Conservation (phyloP, 2,888 invertebrate species). For the Cabera pusaria region DNA sequence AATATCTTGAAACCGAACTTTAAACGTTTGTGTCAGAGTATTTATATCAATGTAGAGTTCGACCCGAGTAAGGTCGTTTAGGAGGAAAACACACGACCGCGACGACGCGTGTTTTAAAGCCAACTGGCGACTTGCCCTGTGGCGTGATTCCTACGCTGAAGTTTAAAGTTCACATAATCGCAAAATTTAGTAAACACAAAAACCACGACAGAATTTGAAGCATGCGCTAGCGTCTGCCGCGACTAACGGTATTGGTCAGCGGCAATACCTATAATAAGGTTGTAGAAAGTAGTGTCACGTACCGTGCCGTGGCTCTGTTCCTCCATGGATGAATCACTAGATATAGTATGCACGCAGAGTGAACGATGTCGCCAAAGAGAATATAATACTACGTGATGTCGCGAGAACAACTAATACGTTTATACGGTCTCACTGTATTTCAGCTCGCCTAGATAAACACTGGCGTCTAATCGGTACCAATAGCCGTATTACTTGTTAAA, state of each 20-base stretch:
- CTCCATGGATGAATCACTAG: constrained; percentile 38
- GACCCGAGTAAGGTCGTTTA: constrained; percentile 56
- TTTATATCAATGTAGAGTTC: constrained; percentile 27
- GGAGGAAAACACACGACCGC: constrained; percentile 54
- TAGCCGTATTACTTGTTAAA: constrained; percentile 38
- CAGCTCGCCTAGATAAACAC: constrained; percentile 60
- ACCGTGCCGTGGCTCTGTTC: constrained; percentile 47
- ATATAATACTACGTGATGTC: no score
- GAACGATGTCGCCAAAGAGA: no score
- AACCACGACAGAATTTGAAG: constrained; percentile 32
- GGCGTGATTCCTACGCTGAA: constrained; percentile 51
- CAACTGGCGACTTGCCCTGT: constrained; percentile 80
- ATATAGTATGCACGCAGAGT: constrained; percentile 48
- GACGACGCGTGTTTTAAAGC: constrained; percentile 61
- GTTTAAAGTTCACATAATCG: constrained; percentile 72
- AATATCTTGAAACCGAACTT: constrained; percentile 1
- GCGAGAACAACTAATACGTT: constrained; percentile 48
- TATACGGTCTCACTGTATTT: constrained; percentile 49
- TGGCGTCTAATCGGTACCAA: constrained; percentile 53
- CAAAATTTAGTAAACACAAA: constrained; percentile 44
- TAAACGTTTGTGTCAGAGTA: background rate
- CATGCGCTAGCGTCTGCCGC: constrained; percentile 11
- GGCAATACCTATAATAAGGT: constrained; percentile 17
- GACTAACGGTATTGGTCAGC: constrained; percentile 15
- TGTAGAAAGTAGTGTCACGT: constrained; percentile 41